phyloP scores from a whole-genome alignment of 1,140 invertebrate species.

The Melitaea cinxia region DNA sequence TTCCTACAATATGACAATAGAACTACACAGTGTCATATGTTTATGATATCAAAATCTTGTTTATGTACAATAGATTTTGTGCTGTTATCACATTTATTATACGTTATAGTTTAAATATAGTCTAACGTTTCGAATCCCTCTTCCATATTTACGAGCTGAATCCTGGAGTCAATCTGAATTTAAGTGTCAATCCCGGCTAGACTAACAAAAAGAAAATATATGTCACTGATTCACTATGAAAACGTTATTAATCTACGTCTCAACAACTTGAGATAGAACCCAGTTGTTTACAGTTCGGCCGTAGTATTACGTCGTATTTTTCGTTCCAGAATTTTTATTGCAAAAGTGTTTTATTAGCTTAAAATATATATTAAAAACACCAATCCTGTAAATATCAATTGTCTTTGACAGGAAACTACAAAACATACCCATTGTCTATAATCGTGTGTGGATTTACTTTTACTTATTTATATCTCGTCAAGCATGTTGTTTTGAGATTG shows the following conservation, averaged over 20 bases:
- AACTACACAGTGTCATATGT: too few species aligned
- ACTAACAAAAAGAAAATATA: neutral
- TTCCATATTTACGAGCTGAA: too few species aligned
- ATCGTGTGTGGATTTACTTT: neutral
- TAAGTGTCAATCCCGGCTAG: too few species aligned
- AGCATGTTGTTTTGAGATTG: neutral
- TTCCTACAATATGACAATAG: too few species aligned
- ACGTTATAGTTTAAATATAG: too few species aligned
- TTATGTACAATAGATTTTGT: too few species aligned
- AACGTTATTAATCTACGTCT: constrained; percentile 2
- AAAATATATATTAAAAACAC: neutral
- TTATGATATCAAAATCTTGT: too few species aligned
- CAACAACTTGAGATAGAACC: neutral
- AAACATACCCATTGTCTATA: neutral
- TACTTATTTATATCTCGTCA: constrained; percentile 3
- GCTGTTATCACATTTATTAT: too few species aligned
- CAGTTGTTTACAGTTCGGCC: constrained; percentile 15
- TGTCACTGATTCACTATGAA: neutral
- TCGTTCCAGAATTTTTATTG: too few species aligned
- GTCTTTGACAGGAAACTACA: neutral
- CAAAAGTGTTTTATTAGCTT: neutral
- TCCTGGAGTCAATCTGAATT: too few species aligned
- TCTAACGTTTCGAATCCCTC: too few species aligned
- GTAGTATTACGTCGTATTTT: neutral
- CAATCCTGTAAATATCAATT: neutral